Base-by-base conservation (phyloP, 1,140 invertebrate species). In the Teleogryllus occipitalis region DNA sequence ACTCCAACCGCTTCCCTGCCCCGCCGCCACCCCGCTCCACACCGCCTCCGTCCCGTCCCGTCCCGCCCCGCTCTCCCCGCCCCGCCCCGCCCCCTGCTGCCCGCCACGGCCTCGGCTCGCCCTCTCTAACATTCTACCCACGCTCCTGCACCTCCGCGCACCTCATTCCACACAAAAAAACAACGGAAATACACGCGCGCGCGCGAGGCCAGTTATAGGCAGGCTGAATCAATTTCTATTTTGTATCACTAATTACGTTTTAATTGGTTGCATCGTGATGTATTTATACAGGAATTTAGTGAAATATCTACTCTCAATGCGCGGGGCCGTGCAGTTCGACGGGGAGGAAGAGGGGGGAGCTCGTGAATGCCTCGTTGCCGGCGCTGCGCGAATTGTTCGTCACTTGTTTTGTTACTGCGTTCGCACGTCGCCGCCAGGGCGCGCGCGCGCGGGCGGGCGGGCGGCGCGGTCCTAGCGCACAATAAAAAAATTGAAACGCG, bases 231-330 rank as follows among this genome's bases (percentile, higher is more conserved):
- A 65, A 65, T 65, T 65, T 65, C 54, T 65, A 65, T 65, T 65
- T 65, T 65, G 54, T 65, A 65, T 65, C 54, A 65, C 54, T 65
- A 65, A 65, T 65, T 65, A 65, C 54, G 54, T 65, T 65, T 65
- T 65, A 65, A 65, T 65, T 65, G 54, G 54, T 65, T 65, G 54
- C 54, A 65, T 65, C 54, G 54, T 65, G 54, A 65, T 65, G 54
- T 65, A 65, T 65, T 65, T 65, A 65, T 65, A 65, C 54, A 65
- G 54, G 54, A 65, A 65, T 65, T 65, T 65, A 65, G 54, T 65
- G 54, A 65, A 65, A 65, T 65, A 65, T 65, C 54, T 65, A 65
- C 54, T 65, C 10, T 65, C 10, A 18, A 18, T 65, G 54, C 18
- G 54, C 54, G 10, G 54, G 54, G 18, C 10, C 54, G 54, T 10